These are phyloP conservation scores for Lophotriccus pileatus DNA, from an alignment of 2,797 vertebrate species.

Conservation along the genomic window DNA sequence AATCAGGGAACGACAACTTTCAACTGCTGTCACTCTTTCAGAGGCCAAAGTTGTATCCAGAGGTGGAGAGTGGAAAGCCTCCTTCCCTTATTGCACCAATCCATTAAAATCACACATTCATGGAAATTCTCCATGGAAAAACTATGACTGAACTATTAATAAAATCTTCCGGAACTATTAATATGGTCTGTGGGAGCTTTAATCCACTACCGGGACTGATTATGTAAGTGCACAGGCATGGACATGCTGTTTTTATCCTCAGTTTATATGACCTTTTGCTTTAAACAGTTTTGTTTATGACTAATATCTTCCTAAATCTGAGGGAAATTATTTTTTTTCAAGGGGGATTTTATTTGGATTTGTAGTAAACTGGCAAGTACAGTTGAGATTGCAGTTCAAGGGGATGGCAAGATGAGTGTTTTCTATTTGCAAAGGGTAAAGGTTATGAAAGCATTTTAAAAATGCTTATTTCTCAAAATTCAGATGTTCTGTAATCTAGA, in stretches of 20 bases:
- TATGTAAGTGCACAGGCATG: not conserved
- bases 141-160: conserved; percentile 29
- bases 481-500: not conserved
- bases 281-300: not conserved
- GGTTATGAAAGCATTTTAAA: not conserved
- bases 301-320: not conserved
- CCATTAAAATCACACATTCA: not conserved
- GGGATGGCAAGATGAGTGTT: not conserved
- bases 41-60: not conserved
- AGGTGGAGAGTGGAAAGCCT: not conserved
- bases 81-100: not conserved
- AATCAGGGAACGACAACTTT: not conserved
- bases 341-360: not conserved
- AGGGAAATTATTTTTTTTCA: not conserved
- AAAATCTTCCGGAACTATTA: conserved; percentile 30
- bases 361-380: not conserved
- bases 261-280: not conserved
- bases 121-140: not conserved
- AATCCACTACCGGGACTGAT: not conserved
- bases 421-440: not conserved
- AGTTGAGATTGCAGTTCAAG: not conserved
- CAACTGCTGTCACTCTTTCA: not conserved
- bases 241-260: not conserved
- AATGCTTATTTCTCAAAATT: not conserved
- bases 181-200: not conserved